Conservation (phyloP, 2,888 invertebrate genomes). For the Tipula vernalis region DNA sequence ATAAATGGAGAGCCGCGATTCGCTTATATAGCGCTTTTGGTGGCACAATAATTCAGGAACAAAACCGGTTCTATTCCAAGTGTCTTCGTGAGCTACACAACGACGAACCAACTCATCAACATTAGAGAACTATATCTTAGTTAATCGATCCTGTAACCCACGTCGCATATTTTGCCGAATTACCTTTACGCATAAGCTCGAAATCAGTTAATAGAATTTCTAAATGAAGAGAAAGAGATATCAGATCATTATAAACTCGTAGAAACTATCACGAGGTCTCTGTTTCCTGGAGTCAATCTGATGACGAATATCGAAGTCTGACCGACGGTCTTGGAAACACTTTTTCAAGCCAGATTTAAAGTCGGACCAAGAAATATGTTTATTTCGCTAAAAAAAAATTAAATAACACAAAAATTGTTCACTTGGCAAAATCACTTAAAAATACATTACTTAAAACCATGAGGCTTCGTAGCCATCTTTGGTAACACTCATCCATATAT, state of each 20-base stretch:
- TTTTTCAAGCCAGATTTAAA: background rate
- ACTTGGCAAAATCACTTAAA: no score
- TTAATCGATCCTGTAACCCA: background rate
- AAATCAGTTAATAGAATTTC: background rate
- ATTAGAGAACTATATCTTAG: background rate
- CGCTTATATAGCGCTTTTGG: background rate
- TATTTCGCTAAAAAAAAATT: no score
- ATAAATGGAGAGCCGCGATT: background rate
- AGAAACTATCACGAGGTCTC: background rate
- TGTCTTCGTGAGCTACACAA: background rate
- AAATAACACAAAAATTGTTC: no score
- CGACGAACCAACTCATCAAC: background rate
- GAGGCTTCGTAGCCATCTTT: no score
- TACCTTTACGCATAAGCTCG: background rate
- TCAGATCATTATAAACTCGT: background rate
- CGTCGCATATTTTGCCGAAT: background rate
- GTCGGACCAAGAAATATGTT: background rate
- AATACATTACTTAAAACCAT: no score
- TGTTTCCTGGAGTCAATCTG: no score
- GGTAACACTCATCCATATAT: no score
- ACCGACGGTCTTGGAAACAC: background rate
- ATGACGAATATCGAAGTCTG: no score
- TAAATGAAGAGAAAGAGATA: background rate
- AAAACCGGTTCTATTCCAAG: no score
- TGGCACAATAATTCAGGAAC: background rate